Conservation (phyloP, 2,797 vertebrate species). For the Mus caroli region DNA sequence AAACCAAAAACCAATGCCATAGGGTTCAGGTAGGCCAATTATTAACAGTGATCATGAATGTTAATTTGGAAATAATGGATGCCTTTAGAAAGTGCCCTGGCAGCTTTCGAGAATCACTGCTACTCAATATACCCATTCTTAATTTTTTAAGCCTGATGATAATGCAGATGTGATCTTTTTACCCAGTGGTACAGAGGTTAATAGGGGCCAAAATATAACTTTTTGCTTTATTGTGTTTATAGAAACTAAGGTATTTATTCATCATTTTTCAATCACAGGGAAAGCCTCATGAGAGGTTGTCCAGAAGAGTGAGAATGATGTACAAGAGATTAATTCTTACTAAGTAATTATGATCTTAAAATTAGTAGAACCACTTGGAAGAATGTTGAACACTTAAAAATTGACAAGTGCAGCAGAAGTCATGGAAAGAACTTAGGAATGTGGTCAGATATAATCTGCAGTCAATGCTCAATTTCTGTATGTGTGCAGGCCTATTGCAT, state of each 20-base stretch:
- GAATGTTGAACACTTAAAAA: background rate
- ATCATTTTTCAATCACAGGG: slow-evolving; percentile 16
- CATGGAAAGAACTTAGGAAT: background rate
- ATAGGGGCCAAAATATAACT: background rate
- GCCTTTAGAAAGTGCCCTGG: background rate
- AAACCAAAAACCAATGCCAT: background rate
- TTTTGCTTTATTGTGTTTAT: background rate
- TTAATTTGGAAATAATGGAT: slow-evolving; percentile 5
- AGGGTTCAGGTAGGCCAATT: background rate
- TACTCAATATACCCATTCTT: background rate
- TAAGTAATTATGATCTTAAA: slow-evolving; percentile 15
- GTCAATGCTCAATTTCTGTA: background rate
- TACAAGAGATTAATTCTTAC: background rate
- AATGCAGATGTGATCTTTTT: background rate
- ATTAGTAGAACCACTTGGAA: background rate
- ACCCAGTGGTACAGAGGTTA: background rate
- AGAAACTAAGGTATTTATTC: background rate
- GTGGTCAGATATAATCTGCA: background rate
- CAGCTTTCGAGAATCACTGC: slow-evolving; percentile 9
- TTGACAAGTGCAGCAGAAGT: background rate
- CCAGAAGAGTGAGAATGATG: background rate
- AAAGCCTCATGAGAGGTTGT: background rate
- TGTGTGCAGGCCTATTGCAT: slow-evolving; percentile 11
- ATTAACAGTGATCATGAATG: background rate
- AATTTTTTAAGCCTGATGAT: background rate